These are phyloP conservation scores for Hycleus phaleratus DNA, from an alignment of 1,140 invertebrate genomes.

Conservation along the genomic window DNA sequence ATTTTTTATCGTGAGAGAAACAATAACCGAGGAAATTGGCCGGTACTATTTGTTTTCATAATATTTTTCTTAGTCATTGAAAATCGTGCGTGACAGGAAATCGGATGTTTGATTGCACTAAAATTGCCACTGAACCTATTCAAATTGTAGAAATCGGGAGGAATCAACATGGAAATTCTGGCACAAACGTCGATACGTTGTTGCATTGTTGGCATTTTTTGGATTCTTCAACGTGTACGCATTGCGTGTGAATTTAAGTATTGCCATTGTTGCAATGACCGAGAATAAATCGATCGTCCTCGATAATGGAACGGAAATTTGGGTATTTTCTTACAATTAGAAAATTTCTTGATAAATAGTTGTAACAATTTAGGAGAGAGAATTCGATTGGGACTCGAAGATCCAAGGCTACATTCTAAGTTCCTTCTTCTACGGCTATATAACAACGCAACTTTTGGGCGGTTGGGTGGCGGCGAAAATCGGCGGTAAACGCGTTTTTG, in stretches of 20 bases:
- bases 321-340: constrained; percentile 1
- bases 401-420: constrained; percentile 75
- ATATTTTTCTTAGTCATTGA: no score
- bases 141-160: no score
- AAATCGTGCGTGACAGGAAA: no score
- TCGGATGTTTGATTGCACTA: no score
- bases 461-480: constrained; percentile 49
- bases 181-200: constrained; percentile 61
- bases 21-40: no score
- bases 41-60: no score
- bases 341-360: neutral
- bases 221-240: constrained; percentile 87
- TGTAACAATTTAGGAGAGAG: constrained; percentile 33
- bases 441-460: constrained; percentile 59
- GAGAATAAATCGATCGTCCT: constrained; percentile 50
- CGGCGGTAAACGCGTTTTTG: constrained; percentile 63
- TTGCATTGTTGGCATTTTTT: constrained; percentile 72
- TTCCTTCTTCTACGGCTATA: constrained; percentile 81
- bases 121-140: no score
- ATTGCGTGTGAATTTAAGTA: constrained; percentile 78
- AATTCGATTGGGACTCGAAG: constrained; percentile 75
- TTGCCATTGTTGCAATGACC: constrained; percentile 86
- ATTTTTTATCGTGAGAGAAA: no score
- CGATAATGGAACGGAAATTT: constrained; percentile 32
- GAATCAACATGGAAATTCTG: constrained; percentile 53